Base-by-base conservation (phyloP, 92 coral and sea anemone species). In the Parazoanthus atlanticus region DNA sequence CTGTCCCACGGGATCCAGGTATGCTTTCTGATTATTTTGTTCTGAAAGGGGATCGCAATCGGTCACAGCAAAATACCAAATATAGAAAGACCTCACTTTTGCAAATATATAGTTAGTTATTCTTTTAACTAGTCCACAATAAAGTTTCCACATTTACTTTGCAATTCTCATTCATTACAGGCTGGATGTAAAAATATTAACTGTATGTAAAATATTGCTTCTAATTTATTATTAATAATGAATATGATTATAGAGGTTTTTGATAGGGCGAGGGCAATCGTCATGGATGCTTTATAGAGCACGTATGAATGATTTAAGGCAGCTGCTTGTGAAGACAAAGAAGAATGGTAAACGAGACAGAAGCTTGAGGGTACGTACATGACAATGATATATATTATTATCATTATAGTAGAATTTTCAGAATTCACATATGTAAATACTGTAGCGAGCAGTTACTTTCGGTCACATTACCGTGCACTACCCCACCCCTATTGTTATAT, bases 231-330 rank as follows among this genome's bases (percentile, higher is more conserved):
- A 25, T 13, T 70, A 11, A 26, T 70, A 65, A 65, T 46, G 72
- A 65, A 9, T 4, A 21, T 65, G 72, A 0, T 34, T n/a, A n/a
- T n/a, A n/a, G n/a, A n/a, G 75, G 26, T 70, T 70, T 70, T 70
- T 13, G 72, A 70, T 70, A 70, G 75, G 75, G 26, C 75, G 26
- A 70, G n/a, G n/a, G n/a, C n/a, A n/a, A n/a, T n/a, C n/a, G 75
- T 70, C 75, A 70, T 70, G 75, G 75, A 70, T 70, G 75, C 33
- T 70, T 70, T 70, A 70, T 70, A 70, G 75, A 70, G 75, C 75
- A 70, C 75, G 75, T 70, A 70, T 25, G 75, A 70, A 31, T 7
- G 75, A 70, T 70, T 70, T 70, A 70, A 70, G 17, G 75, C 75
- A 70, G 75, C 75, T 70, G 75, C 75, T 70, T 70, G 75, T 21